phyloP scores from a whole-genome alignment of 2,797 vertebrate species.

The Lacerta agilis region DNA sequence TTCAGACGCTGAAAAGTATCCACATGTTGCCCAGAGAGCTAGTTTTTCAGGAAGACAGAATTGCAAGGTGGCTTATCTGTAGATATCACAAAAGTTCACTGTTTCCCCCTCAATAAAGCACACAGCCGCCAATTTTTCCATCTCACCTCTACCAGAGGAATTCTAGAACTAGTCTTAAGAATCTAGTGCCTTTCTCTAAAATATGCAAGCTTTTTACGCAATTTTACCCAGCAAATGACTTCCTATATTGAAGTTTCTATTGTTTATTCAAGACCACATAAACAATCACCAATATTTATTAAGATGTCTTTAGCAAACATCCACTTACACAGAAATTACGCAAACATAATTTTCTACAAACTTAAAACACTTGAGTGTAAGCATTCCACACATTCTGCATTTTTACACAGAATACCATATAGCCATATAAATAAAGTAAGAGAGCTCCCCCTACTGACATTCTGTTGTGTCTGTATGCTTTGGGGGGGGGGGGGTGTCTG shows the following conservation, averaged over 20 bases:
- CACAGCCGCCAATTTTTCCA: neutral
- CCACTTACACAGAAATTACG: neutral
- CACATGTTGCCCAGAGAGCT: neutral
- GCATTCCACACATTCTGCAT: neutral
- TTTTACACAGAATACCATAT: neutral
- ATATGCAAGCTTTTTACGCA: neutral
- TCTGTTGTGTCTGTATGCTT: neutral
- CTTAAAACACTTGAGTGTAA: neutral
- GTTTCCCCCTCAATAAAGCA: neutral
- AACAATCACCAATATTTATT: neutral
- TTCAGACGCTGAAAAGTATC: neutral
- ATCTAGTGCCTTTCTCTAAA: neutral
- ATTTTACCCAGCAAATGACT: neutral
- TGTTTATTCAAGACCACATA: too few relatives aligned
- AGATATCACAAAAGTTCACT: neutral
- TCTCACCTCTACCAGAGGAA: neutral
- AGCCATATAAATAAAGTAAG: neutral
- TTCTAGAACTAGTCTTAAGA: neutral
- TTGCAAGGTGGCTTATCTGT: neutral
- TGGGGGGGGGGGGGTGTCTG: neutral
- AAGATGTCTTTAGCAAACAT: neutral
- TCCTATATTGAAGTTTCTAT: too few relatives aligned
- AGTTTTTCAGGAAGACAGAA: neutral
- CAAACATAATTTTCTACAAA: neutral
- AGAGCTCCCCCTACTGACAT: constrained; percentile 4